Conservation (phyloP, 2,797 vertebrate genomes). For the Polyboroides typus region DNA sequence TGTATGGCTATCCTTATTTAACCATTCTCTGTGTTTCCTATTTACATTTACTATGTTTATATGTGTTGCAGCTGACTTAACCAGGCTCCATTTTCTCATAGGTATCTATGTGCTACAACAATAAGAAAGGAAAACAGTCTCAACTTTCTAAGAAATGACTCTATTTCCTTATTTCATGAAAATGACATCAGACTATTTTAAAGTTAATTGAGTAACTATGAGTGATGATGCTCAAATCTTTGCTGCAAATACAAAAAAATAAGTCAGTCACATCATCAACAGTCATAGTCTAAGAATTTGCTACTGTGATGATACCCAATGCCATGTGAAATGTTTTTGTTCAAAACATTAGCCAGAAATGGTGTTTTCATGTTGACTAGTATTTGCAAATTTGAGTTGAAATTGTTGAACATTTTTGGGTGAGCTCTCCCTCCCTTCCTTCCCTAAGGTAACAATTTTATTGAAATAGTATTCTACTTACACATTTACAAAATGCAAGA, state of each 20-base stretch:
- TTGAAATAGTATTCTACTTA: neutral
- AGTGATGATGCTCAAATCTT: neutral
- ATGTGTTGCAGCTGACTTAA: neutral
- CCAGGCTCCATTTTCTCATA: neutral
- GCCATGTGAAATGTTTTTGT: neutral
- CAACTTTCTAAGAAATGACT: neutral
- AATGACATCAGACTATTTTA: neutral
- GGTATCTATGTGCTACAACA: neutral
- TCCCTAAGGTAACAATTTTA: neutral
- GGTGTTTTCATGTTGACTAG: neutral
- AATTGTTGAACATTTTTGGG: neutral
- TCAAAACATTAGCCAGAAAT: neutral
- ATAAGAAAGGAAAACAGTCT: neutral
- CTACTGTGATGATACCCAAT: neutral
- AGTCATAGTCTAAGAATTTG: neutral
- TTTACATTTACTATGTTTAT: neutral
- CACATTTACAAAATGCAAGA: neutral
- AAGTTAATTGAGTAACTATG: neutral
- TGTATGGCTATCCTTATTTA: neutral
- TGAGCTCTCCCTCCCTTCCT: neutral
- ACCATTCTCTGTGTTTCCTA: neutral
- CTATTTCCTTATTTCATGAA: neutral
- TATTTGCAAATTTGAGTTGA: neutral
- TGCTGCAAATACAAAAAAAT: neutral
- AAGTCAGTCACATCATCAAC: neutral